Evolutionary conservation across 2,888 invertebrate genomes (phyloP), one percentile per base, ranked within the genome.

Genomic region (Drosophila vallismaia): DNA sequence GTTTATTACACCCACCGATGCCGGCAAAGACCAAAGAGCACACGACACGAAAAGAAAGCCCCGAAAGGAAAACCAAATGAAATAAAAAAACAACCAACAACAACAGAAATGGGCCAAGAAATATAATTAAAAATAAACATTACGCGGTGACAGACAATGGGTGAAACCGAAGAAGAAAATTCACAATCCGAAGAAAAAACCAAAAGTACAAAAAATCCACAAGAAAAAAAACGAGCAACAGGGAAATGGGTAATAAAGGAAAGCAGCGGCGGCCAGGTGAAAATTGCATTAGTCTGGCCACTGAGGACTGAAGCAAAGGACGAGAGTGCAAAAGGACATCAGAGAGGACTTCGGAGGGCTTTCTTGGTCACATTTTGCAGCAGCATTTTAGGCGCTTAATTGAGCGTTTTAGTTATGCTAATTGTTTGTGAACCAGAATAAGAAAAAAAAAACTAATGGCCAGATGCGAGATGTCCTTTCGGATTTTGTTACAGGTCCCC

Each of bases 371-470:
- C 49, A 31, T 55, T 66, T 29, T 59, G 62, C 74, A 55, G 69
- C 57, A 60, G 58, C 71, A 71, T 80, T 79, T 84, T 71, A 56
- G 72, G 75, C 74, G 71, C 71, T 75, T 87, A 85, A 85, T 85
- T 87, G 87, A 81, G 79, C 82, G 74, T 85, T 82, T 85, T 85
- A 85, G 87, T 79, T 85, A 85, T 87, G 85, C 87, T 87, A 85
- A 85, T 87, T 86, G 86, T 73, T 63, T 66, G 63, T 45, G 45
- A 51, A 40, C 54, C 46, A 54, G 48, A 38, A 40, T 45, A 38
- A 51, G 26, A 36, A 52, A 36, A 49, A 49, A 36, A 31, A 8
- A 54, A 45, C 45, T 63, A 68, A 67, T 57, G 69, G 48, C 38
- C 68, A 49, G 49, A 29, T 38, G 52, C 36, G 48, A 40, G 58